Conservation (phyloP, 2,888 invertebrate genomes). For the Drosophila peninsularis region DNA sequence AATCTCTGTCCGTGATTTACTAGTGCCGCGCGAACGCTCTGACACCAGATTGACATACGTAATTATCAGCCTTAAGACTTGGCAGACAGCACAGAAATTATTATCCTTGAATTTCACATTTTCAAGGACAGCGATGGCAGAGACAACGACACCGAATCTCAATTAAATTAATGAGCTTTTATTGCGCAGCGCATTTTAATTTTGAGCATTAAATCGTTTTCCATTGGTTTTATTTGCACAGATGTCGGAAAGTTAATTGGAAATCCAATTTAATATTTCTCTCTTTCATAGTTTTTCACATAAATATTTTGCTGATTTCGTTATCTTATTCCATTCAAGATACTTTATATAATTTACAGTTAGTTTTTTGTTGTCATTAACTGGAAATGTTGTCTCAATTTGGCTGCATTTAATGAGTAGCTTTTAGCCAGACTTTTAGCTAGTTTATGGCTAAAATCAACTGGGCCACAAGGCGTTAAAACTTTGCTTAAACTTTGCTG, state of each 20-base stretch:
- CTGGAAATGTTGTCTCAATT: no score
- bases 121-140: not conserved
- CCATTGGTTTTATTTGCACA: not conserved
- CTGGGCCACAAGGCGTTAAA: constrained; percentile 12
- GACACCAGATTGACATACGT: constrained; percentile 46
- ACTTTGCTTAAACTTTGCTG: constrained; percentile 36
- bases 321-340: no score
- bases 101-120: not conserved
- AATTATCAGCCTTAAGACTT: constrained; percentile 25
- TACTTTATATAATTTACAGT: no score
- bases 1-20: not conserved
- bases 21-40: constrained; percentile 15
- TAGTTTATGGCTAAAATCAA: constrained; percentile 2
- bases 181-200: not conserved
- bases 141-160: no score
- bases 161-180: constrained; percentile 13
- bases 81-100: not conserved
- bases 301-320: no score
- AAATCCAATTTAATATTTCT: no score
- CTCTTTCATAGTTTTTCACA: no score
- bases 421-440: not conserved
- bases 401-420: not conserved
- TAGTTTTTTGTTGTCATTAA: no score
- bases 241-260: not conserved
- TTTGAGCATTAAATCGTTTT: not conserved